Evolutionary conservation across 2,888 invertebrate genomes (phyloP).

Genomic region (Oegoconia quadripuncta): DNA sequence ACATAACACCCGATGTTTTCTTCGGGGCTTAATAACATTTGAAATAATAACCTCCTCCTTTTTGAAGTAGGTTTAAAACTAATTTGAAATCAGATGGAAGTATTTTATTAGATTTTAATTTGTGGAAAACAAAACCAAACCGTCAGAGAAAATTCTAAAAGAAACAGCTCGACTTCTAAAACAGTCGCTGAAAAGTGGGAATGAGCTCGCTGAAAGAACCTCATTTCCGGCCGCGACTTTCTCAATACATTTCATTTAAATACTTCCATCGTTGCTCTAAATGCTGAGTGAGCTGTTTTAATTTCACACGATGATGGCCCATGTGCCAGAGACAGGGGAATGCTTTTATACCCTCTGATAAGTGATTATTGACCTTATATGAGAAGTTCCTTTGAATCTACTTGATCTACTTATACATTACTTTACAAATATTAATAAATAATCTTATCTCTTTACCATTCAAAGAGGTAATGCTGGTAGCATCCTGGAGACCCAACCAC

Average conservation of each 20-base stretch:
- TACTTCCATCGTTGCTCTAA: conserved; percentile 58
- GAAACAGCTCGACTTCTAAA: conserved; percentile 54
- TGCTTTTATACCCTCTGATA: conserved; percentile 35
- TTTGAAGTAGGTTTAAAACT: too few species aligned
- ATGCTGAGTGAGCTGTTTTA: conserved; percentile 57
- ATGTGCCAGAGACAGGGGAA: conserved; percentile 59
- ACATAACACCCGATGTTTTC: too few species aligned
- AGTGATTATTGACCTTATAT: too few species aligned
- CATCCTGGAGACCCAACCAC: too few species aligned
- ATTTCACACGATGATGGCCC: conserved; percentile 61
- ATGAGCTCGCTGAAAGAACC: conserved; percentile 66
- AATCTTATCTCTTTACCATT: too few species aligned
- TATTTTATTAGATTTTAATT: neutral
- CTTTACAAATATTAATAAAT: too few species aligned
- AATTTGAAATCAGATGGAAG: too few species aligned
- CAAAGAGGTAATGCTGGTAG: too few species aligned
- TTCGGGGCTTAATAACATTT: too few species aligned
- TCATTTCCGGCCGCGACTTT: conserved; percentile 71
- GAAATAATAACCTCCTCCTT: too few species aligned
- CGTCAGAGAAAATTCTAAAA: conserved; percentile 32
- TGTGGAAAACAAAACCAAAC: neutral
- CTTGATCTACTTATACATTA: too few species aligned
- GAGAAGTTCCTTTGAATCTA: too few species aligned
- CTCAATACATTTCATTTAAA: conserved; percentile 77
- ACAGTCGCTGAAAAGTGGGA: conserved; percentile 61